phyloP scores from a whole-genome alignment of 2,797 vertebrate species.

The Amblyraja radiata region DNA sequence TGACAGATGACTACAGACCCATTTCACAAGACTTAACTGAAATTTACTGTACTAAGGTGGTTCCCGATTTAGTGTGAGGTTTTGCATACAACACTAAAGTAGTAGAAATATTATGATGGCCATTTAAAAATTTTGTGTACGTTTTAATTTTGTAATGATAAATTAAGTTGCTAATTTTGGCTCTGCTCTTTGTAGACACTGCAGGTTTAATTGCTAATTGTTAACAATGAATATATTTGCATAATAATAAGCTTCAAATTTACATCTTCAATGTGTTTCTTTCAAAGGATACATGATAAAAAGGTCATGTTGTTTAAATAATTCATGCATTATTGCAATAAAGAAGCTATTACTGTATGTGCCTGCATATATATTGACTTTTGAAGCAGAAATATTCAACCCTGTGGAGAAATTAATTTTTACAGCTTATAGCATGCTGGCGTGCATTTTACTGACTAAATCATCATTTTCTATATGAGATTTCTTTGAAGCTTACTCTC shows the following conservation, averaged over 20 bases:
- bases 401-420: slow-evolving; percentile 39
- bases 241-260: slow-evolving; percentile 99
- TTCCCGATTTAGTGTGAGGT: slow-evolving; percentile 16
- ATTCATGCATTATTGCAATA: slow-evolving; percentile 99
- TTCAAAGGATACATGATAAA: slow-evolving; percentile 99
- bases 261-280: slow-evolving; percentile 99
- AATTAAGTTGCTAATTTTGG: slow-evolving; percentile 99
- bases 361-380: slow-evolving; percentile 52
- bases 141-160: slow-evolving; percentile 98
- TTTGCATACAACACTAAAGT: slow-evolving; percentile 50
- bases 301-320: slow-evolving; percentile 99
- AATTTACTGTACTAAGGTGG: slow-evolving; percentile 15
- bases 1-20: neutral
- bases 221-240: slow-evolving; percentile 99
- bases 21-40: slow-evolving; percentile 1
- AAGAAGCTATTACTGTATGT: slow-evolving; percentile 93
- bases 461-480: slow-evolving; percentile 35
- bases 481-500: slow-evolving; percentile 22
- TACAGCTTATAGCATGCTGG: slow-evolving; percentile 38
- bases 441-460: slow-evolving; percentile 38
- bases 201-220: slow-evolving; percentile 99
- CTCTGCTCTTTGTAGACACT: slow-evolving; percentile 98
- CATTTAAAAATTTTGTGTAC: slow-evolving; percentile 90
- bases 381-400: slow-evolving; percentile 38
- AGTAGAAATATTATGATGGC: slow-evolving; percentile 79